phyloP scores from a whole-genome alignment of 2,797 vertebrate species.

The Zenarchopterus dispar region DNA sequence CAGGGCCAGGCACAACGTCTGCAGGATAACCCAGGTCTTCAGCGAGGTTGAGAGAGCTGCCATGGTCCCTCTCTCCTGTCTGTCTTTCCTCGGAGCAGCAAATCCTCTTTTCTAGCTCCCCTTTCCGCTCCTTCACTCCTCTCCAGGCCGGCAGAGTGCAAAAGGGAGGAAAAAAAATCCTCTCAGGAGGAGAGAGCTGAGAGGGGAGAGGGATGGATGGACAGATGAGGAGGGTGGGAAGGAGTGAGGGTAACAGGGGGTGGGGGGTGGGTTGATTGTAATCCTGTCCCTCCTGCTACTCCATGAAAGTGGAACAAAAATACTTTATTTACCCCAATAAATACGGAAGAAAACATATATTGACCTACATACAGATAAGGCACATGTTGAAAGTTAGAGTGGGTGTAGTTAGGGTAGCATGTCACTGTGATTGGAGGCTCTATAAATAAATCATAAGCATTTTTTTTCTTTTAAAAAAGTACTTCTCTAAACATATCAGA shows the following conservation, averaged over 20 bases:
- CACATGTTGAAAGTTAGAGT: not conserved
- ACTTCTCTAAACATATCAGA: not conserved
- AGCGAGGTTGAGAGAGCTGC: slow-evolving; percentile 72
- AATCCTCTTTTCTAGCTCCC: slow-evolving; percentile 65
- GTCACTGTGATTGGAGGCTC: too few species aligned
- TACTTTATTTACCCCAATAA: slow-evolving; percentile 3
- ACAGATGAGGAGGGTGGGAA: slow-evolving; percentile 40
- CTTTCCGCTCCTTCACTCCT: slow-evolving; percentile 66
- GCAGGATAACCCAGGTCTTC: slow-evolving; percentile 85
- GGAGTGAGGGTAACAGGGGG: slow-evolving; percentile 33
- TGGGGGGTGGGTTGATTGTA: slow-evolving; percentile 50
- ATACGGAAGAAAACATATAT: slow-evolving; percentile 10
- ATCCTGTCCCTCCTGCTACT: slow-evolving; percentile 49
- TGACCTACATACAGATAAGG: not conserved
- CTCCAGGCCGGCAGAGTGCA: slow-evolving; percentile 64
- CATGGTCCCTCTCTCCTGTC: slow-evolving; percentile 82
- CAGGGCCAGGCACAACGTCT: slow-evolving; percentile 86
- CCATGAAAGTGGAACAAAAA: slow-evolving; percentile 57
- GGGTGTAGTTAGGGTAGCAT: too few species aligned
- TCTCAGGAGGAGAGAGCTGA: slow-evolving; percentile 50
- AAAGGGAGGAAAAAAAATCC: slow-evolving; percentile 55
- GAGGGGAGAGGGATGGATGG: slow-evolving; percentile 52
- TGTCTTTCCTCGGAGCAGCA: slow-evolving; percentile 67
- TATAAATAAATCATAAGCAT: not conserved
- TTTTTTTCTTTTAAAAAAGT: not conserved